A percentile compares a stretch with the other conserved stretches of the same genome.
phyloP scores from a whole-genome alignment of 2,797 vertebrate species.

The Tapera naevia region DNA sequence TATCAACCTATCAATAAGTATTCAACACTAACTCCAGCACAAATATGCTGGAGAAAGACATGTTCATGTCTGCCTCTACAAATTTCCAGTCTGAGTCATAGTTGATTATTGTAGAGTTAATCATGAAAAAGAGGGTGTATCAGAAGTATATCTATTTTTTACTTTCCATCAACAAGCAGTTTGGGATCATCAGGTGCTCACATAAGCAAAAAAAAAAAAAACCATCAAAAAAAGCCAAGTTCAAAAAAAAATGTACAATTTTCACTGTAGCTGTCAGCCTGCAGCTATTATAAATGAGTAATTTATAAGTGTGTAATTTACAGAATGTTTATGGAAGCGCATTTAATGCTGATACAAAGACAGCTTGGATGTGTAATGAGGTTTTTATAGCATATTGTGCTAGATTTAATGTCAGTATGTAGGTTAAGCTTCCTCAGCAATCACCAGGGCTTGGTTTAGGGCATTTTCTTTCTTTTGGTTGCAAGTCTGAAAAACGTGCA shows the following conservation, averaged over 20 bases:
- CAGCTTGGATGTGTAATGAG: constrained; percentile 71
- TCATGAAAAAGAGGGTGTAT: neutral
- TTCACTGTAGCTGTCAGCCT: constrained; percentile 14
- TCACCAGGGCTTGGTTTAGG: constrained; percentile 16
- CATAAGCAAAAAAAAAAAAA: constrained; percentile 27
- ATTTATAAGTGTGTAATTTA: constrained; percentile 73
- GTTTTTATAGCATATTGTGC: constrained; percentile 72
- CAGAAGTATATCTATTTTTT: neutral
- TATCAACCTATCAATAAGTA: neutral
- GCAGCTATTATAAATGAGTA: constrained; percentile 73
- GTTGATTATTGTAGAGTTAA: neutral
- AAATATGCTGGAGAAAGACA: neutral
- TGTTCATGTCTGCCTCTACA: neutral
- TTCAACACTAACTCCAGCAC: neutral
- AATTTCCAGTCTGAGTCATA: neutral
- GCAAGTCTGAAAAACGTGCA: constrained; percentile 49
- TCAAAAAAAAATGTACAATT: neutral
- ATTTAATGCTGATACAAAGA: constrained; percentile 73
- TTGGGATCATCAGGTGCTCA: constrained; percentile 14
- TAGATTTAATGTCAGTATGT: constrained; percentile 50
- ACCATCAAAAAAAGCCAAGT: neutral
- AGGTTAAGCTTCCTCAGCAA: constrained; percentile 70
- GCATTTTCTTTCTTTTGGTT: constrained; percentile 19
- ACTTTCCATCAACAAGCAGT: neutral
- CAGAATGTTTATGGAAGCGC: constrained; percentile 8